Base-by-base conservation (phyloP, 2,113 vertebrate species). In the Lepisosteus oculatus region DNA sequence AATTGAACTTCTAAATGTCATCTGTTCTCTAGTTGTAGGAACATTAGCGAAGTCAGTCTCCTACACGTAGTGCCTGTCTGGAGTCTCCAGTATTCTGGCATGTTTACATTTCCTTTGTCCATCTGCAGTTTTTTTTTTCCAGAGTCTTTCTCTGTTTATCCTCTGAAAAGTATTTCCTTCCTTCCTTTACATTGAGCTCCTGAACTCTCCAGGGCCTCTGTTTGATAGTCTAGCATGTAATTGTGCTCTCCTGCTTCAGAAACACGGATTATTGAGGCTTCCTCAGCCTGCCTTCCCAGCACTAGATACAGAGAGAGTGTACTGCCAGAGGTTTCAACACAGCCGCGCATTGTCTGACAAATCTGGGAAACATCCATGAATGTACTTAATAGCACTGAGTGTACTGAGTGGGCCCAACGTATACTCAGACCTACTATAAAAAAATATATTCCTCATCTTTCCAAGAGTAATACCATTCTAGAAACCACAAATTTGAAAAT, bases 81-180 rank as follows among this genome's bases (percentile, higher is more conserved):
- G 74, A 84, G 86, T 88, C 79, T 85, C 77, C 85, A 82, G 80
- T 44, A 76, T 74, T 69, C 66, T 77, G 79, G 79, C 72, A 81
- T 80, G 67, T 76, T 84, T 89, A 83, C 77, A 84, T 85, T 83
- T 80, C 69, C 73, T 79, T 82, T 84, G 76, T 76, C 83, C 83
- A 88, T 87, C 82, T 84, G 41, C 2, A 80, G 75, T 0, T 3
- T 71, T 85, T 85, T 82, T 67, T 81, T 81, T 85, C 87, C 81
- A 72, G 80, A 62, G 71, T 79, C 77, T 80, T 76, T 77, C 78
- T 86, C 80, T 91, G 87, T 92, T 92, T 92, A 87, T 89, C 76
- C 87, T 83, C 68, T 80, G 84, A 72, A 71, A 83, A 73, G 71
- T 71, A 71, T 83, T 91, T 89, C 89, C 89, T 94, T 93, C 47